Conservation (phyloP, 2,113 vertebrate genomes). For the Cyanoderma ruficeps region DNA sequence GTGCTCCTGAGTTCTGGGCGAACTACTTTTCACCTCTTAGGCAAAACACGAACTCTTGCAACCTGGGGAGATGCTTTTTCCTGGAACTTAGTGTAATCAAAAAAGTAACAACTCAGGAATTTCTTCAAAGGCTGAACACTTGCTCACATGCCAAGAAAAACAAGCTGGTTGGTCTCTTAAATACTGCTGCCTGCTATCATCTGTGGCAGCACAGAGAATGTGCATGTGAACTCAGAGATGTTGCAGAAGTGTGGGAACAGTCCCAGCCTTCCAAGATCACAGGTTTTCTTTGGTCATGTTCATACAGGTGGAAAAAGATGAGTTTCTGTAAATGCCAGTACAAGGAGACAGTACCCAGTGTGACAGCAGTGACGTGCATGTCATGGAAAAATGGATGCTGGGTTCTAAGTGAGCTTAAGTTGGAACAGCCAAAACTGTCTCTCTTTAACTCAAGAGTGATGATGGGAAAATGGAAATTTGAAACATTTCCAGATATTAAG, state of each 20-base stretch:
- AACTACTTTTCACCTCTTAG: background rate
- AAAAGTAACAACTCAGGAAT: background rate
- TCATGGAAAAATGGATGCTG: constrained; percentile 43
- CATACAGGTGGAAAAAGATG: background rate
- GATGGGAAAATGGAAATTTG: constrained; percentile 72
- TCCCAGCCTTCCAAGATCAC: background rate
- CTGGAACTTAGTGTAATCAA: background rate
- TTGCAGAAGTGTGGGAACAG: constrained; percentile 20
- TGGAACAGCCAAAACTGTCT: constrained; percentile 35
- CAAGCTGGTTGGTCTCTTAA: background rate
- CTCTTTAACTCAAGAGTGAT: constrained; percentile 53
- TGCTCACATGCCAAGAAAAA: background rate
- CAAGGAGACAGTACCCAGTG: background rate
- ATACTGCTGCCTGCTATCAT: background rate
- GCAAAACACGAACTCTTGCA: background rate
- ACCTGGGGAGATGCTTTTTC: background rate
- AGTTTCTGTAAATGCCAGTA: background rate
- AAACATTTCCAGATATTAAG: constrained; percentile 69
- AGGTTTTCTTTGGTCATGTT: background rate
- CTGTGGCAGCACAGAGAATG: background rate
- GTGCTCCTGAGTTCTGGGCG: background rate
- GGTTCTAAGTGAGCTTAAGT: background rate
- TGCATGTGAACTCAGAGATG: background rate
- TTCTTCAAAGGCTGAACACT: constrained; percentile 25
- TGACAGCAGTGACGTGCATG: background rate